Percentiles rank a stretch among this genome's conserved stretches.
phyloP scores from a whole-genome alignment of 2,113 vertebrate species.

The Corvus moneduloides region DNA sequence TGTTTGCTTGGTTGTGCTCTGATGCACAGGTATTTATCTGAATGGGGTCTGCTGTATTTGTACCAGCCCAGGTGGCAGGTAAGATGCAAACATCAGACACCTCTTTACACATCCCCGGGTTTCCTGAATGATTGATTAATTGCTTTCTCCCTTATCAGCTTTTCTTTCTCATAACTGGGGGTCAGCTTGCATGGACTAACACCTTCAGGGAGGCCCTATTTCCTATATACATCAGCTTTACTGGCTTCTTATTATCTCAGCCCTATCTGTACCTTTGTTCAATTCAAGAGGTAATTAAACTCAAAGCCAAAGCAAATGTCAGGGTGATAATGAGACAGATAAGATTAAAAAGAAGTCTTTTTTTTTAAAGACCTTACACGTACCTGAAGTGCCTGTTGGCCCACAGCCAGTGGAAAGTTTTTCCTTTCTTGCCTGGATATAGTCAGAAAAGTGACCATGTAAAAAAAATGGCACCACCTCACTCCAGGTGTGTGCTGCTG shows the following conservation, averaged over 20 bases:
- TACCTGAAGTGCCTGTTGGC: constrained; percentile 42
- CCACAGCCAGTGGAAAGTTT: constrained; percentile 57
- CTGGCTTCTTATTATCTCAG: constrained; percentile 56
- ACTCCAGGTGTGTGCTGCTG: neutral
- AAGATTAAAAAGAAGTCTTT: neutral
- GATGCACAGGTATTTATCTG: constrained; percentile 73
- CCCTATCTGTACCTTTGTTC: constrained; percentile 68
- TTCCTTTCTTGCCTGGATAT: constrained; percentile 1
- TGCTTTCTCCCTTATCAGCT: constrained; percentile 38
- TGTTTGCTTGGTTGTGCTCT: constrained; percentile 67
- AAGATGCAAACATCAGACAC: constrained; percentile 67
- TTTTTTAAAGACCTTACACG: constrained; percentile 11
- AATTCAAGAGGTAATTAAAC: constrained; percentile 70
- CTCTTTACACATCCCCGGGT: constrained; percentile 36
- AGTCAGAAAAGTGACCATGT: constrained; percentile 12
- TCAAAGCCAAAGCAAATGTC: constrained; percentile 78
- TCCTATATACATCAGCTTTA: constrained; percentile 51
- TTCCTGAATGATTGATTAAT: constrained; percentile 52
- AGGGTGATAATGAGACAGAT: constrained; percentile 70
- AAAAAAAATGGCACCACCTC: constrained; percentile 28
- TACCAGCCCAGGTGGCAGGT: constrained; percentile 70
- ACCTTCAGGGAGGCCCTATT: constrained; percentile 56
- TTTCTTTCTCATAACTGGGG: constrained; percentile 54
- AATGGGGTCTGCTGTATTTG: constrained; percentile 67
- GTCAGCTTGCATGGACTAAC: constrained; percentile 59